Percentiles rank a stretch among this genome's conserved stretches.
phyloP scores from a whole-genome alignment of 1,140 invertebrate genomes.

The Mactra quadrangularis region DNA sequence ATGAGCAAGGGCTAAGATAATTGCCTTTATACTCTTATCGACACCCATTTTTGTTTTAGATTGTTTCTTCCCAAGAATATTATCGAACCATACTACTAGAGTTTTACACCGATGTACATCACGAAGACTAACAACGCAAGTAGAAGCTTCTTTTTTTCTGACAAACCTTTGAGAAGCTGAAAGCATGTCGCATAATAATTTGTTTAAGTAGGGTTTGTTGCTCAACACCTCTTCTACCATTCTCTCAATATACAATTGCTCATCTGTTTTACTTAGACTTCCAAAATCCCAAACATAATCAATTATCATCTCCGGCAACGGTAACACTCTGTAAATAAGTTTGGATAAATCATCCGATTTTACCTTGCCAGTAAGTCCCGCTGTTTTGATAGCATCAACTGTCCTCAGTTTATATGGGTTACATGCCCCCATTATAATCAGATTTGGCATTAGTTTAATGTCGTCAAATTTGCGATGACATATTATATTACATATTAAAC shows the following conservation, averaged over 20 bases:
- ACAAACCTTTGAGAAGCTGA: slow-evolving; percentile 68
- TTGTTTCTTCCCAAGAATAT: slow-evolving; percentile 51
- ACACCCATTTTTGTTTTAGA: not conserved
- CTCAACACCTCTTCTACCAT: slow-evolving; percentile 63
- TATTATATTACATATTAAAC: slow-evolving; percentile 65
- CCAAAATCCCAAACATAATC: slow-evolving; percentile 75
- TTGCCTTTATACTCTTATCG: not conserved
- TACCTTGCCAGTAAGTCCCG: slow-evolving; percentile 65
- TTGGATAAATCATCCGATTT: slow-evolving; percentile 66
- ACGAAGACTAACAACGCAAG: slow-evolving; percentile 69
- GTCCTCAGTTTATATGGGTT: slow-evolving; percentile 70
- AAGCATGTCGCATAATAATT: slow-evolving; percentile 49
- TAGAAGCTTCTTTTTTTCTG: slow-evolving; percentile 39
- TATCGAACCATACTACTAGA: slow-evolving; percentile 67
- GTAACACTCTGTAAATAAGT: slow-evolving; percentile 69
- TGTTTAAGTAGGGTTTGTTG: not conserved
- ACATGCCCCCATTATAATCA: slow-evolving; percentile 68
- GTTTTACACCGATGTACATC: slow-evolving; percentile 69
- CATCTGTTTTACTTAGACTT: slow-evolving; percentile 65
- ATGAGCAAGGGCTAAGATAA: slow-evolving; percentile 35
- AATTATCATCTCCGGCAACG: slow-evolving; percentile 68
- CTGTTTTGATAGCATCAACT: slow-evolving; percentile 46
- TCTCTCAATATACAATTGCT: slow-evolving; percentile 64
- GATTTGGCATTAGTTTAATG: slow-evolving; percentile 60
- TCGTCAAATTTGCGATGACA: slow-evolving; percentile 66